Evolutionary conservation across 2,797 vertebrate genomes (phyloP).

Genomic region (Phoebastria nigripes): DNA sequence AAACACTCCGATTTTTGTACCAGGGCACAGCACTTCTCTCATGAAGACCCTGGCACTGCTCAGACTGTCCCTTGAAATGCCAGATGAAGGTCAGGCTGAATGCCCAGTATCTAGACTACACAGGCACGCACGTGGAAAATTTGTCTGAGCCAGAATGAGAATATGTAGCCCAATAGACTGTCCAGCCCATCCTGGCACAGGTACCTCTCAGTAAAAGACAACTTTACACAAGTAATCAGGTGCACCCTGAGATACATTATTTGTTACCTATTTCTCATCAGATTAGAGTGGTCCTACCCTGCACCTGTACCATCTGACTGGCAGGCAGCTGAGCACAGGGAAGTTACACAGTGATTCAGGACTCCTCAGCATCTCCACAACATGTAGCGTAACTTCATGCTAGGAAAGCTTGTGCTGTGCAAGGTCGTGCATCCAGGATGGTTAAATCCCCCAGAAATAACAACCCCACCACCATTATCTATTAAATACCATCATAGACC

Average conservation of each 20-base stretch:
- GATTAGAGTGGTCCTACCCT: not conserved
- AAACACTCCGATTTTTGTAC: not conserved
- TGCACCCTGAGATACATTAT: not conserved
- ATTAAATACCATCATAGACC: not conserved
- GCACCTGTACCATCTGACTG: not conserved
- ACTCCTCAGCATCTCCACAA: not conserved
- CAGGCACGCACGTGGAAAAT: accelerated
- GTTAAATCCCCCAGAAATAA: not conserved
- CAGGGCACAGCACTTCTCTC: not conserved
- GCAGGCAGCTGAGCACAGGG: not conserved
- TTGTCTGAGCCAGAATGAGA: not conserved
- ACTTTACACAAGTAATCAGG: not conserved
- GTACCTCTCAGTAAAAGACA: not conserved
- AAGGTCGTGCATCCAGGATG: not conserved
- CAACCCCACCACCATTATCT: not conserved
- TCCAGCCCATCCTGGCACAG: not conserved
- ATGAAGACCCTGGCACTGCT: not conserved
- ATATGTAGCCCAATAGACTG: not conserved
- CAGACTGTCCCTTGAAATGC: not conserved
- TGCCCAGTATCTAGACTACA: not conserved
- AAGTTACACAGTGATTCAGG: not conserved
- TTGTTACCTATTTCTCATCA: not conserved
- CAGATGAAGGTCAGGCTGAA: not conserved
- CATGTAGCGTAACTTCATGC: not conserved
- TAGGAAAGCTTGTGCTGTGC: not conserved